Percentiles rank a stretch among this genome's conserved stretches.
phyloP scores from a whole-genome alignment of 2,797 vertebrate species.

The Monodelphis domestica region DNA sequence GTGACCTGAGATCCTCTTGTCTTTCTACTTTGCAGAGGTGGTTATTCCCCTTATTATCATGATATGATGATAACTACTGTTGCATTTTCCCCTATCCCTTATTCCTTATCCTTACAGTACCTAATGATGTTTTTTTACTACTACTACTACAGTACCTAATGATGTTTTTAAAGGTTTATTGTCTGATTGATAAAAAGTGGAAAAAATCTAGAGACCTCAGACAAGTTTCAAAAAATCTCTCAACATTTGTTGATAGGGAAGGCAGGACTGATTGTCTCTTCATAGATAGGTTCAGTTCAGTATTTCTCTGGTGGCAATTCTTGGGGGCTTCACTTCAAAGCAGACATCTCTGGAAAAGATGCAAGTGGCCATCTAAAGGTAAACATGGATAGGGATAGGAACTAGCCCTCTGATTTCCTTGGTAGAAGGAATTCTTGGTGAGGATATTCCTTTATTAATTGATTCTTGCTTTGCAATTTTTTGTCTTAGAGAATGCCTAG shows the following conservation, averaged over 20 bases:
- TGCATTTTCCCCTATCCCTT: too few species aligned
- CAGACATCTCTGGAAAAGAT: background rate
- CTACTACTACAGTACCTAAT: too few species aligned
- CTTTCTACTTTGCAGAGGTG: background rate
- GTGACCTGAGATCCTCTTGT: background rate
- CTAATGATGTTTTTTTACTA: too few species aligned
- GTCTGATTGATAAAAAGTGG: background rate
- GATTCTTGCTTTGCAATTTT: too few species aligned
- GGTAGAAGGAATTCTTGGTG: too few species aligned
- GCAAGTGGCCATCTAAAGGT: background rate
- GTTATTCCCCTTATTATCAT: background rate
- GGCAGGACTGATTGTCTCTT: background rate
- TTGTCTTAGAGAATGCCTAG: too few species aligned
- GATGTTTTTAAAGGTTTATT: background rate
- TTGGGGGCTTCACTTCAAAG: conserved; percentile 8
- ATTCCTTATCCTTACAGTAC: too few species aligned
- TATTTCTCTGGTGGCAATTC: background rate
- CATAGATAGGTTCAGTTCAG: background rate
- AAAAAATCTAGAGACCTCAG: background rate
- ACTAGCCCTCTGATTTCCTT: too few species aligned
- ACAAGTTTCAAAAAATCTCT: too few species aligned
- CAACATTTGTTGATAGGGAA: background rate
- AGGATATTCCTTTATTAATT: too few species aligned
- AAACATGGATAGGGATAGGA: background rate
- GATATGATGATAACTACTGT: background rate